Evolutionary conservation across 2,797 vertebrate species (phyloP), one percentile per base, ranked within the genome.

Genomic region (Erethizon dorsatum): DNA sequence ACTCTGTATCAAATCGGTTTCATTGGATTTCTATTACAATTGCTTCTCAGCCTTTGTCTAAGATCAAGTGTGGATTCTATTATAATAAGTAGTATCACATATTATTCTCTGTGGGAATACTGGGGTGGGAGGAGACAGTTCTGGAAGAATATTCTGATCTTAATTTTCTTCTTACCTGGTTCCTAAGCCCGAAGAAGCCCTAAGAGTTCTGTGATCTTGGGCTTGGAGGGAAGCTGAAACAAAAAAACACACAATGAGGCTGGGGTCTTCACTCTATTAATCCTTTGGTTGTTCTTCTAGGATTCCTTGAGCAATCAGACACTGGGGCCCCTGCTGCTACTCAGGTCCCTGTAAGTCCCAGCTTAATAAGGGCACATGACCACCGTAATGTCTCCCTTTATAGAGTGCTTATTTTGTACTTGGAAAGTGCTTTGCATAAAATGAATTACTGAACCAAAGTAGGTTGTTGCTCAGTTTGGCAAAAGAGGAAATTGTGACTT

Each of bases 401-500:
- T 13, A 67, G 73, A 90, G 47, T 20, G 59, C 11, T 79, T 65
- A 52, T 57, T 73, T 7, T 50, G 37, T 75, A 9, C 33, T 71
- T 67, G 50, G 69, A 75, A 87, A 83, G 15, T 69, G 41, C 15
- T 90, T 85, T 59, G 24, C n/a, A 15, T 47, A 22, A 61, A 56
- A 56, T 90, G 65, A 92, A 65, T 77, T 90, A 59, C 50, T 78
- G 37, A 77, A 50, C n/a, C 13, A 50, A 65, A 83, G 67, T 80
- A 65, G 33, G 15, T 83, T 52, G 54, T 67, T 79, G 56, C 67
- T 97, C 57, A 82, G 5, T 69, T 96, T 96, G 69, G 88, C 50
- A 94, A 65, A 92, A 88, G 82, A 94, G 82, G 78, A 96, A 90
- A 87, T 67, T 59, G 78, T 73, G n/a, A 61, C 57, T 87, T 77